Evolutionary conservation across 1,140 invertebrate genomes (phyloP).

Genomic region (Caenorhabditis brenneri): DNA sequence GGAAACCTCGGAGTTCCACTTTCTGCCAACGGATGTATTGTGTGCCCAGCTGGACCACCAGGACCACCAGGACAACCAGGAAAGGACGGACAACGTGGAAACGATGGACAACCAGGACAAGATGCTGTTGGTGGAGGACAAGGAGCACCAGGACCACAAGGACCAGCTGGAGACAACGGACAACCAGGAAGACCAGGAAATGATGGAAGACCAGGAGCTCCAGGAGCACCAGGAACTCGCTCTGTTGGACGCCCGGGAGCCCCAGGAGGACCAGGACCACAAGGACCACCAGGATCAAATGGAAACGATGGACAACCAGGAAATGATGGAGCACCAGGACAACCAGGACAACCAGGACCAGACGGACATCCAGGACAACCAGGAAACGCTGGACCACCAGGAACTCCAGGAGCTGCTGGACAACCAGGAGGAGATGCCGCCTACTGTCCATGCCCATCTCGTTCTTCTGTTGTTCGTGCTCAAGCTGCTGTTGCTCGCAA

Average conservation of each 20-base stretch:
- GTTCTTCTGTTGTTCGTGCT: slow-evolving; percentile 13
- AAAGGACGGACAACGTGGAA: slow-evolving; percentile 13
- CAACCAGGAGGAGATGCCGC: slow-evolving; percentile 36
- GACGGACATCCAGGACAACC: slow-evolving; percentile 34
- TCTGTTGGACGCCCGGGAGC: slow-evolving; percentile 25
- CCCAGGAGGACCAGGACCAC: slow-evolving; percentile 11
- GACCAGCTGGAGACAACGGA: slow-evolving; percentile 30
- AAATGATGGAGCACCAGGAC: slow-evolving; percentile 26
- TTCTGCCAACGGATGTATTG: slow-evolving; percentile 6
- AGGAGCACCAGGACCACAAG: slow-evolving; percentile 35
- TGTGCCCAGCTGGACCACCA: slow-evolving; percentile 36
- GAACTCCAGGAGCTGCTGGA: slow-evolving; percentile 15
- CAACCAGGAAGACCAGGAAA: slow-evolving; percentile 37
- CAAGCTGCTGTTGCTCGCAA: slow-evolving; percentile 32
- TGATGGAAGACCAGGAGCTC: slow-evolving; percentile 26
- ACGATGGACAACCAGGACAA: slow-evolving; percentile 38
- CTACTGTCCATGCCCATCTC: slow-evolving; percentile 39
- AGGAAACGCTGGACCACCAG: slow-evolving; percentile 24
- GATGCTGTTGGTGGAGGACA: slow-evolving; percentile 26
- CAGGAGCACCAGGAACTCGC: slow-evolving; percentile 11
- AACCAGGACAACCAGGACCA: slow-evolving; percentile 31
- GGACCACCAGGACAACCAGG: slow-evolving; percentile 31
- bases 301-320: slow-evolving; percentile 24
- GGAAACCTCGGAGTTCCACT: slow-evolving; percentile 33
- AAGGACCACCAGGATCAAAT: slow-evolving; percentile 26